Evolutionary conservation across 23 tunicate species (phyloP).

Genomic region (Botrylloides violaceus): DNA sequence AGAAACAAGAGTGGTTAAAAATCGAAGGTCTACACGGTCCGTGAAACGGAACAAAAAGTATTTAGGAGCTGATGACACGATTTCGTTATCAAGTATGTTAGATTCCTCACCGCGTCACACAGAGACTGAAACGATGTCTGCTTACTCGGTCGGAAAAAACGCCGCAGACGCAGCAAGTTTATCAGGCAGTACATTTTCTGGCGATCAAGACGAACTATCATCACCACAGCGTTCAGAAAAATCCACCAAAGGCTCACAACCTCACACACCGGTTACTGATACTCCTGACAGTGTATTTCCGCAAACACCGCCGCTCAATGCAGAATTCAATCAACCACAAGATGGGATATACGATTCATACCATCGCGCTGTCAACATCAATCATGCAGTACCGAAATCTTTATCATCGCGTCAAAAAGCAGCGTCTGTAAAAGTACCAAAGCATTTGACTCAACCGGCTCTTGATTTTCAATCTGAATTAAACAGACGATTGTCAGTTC

Average conservation of each 20-base stretch:
- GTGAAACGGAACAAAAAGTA: slow-evolving; percentile 10
- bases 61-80: slow-evolving; percentile 7
- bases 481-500: slow-evolving; percentile 24
- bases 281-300: neutral
- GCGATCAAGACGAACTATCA: slow-evolving; percentile 42
- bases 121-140: slow-evolving; percentile 1
- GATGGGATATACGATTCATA: slow-evolving; percentile 13
- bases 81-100: slow-evolving; percentile 11
- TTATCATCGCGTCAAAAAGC: slow-evolving; percentile 2
- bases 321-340: neutral
- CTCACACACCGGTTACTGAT: neutral
- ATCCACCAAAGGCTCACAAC: neutral
- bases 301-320: slow-evolving; percentile 1
- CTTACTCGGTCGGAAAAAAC: neutral
- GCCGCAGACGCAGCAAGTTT: slow-evolving; percentile 6
- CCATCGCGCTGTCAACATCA: slow-evolving; percentile 16
- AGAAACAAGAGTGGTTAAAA: neutral
- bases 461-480: slow-evolving; percentile 39
- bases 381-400: slow-evolving; percentile 26
- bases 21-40: slow-evolving; percentile 15
- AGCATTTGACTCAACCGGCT: neutral
- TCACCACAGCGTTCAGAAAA: slow-evolving; percentile 29
- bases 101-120: slow-evolving; percentile 17
- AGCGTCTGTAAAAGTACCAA: neutral
- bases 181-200: slow-evolving; percentile 9